phyloP scores from a whole-genome alignment of 2,888 invertebrate genomes.

The Andrena bicolor region DNA sequence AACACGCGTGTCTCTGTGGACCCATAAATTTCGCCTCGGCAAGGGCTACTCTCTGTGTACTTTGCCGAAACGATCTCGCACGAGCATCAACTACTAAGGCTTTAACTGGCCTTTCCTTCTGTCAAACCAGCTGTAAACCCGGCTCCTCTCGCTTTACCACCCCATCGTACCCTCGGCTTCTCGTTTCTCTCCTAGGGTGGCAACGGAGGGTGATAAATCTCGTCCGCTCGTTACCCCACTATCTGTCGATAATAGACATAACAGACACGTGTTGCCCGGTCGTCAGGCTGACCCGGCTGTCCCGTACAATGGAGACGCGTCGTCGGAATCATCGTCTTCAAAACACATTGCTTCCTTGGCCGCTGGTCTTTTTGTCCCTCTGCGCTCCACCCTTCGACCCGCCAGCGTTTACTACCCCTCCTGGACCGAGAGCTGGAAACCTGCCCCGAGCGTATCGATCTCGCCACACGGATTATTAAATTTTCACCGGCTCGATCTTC shows the following conservation, averaged over 20 bases:
- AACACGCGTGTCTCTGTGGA: slow-evolving; percentile 21
- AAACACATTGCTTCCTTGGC: slow-evolving; percentile 42
- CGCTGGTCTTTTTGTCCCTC: slow-evolving; percentile 37
- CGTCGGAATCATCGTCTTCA: slow-evolving; percentile 59
- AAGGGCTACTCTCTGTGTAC: slow-evolving; percentile 8
- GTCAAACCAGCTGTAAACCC: slow-evolving; percentile 68
- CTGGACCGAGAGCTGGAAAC: not conserved
- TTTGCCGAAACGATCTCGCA: slow-evolving; percentile 40
- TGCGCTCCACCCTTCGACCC: slow-evolving; percentile 26
- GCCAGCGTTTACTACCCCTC: slow-evolving; percentile 25
- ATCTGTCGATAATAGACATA: slow-evolving; percentile 81
- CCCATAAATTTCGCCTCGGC: slow-evolving; percentile 25
- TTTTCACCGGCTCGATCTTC: not conserved
- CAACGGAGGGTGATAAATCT: slow-evolving; percentile 79
- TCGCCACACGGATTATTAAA: slow-evolving; percentile 10
- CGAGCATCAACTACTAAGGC: slow-evolving; percentile 38
- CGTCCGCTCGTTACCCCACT: slow-evolving; percentile 75
- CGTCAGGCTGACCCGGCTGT: slow-evolving; percentile 75
- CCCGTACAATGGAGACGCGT: slow-evolving; percentile 62
- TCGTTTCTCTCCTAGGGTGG: slow-evolving; percentile 66
- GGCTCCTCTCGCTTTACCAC: slow-evolving; percentile 56
- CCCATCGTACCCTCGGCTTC: slow-evolving; percentile 59
- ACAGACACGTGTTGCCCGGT: slow-evolving; percentile 83
- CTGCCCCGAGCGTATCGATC: not conserved
- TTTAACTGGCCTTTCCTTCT: slow-evolving; percentile 65